Percentiles rank a stretch among this genome's conserved stretches.
Conservation (phyloP, 2,113 vertebrate genomes). For the Sminthopsis crassicaudata region DNA sequence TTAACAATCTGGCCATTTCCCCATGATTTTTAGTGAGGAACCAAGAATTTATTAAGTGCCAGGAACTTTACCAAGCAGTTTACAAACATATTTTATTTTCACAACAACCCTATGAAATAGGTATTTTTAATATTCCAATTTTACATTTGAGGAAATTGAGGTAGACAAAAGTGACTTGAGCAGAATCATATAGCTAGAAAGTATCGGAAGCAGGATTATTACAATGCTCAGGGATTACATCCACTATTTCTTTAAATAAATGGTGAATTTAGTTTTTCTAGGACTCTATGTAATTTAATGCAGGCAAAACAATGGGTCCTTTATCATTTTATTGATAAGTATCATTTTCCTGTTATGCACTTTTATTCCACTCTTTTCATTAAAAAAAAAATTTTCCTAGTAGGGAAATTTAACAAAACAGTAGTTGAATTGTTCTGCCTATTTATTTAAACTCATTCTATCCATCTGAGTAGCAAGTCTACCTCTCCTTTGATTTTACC, state of each 20-base stretch:
- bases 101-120: neutral
- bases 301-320: neutral
- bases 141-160: neutral
- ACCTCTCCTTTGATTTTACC: neutral
- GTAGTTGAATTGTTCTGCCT: neutral
- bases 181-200: neutral
- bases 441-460: neutral
- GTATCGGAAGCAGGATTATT: neutral
- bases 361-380: neutral
- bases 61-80: neutral
- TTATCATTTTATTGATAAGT: neutral
- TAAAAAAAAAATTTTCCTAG: neutral
- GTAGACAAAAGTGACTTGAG: neutral
- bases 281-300: neutral
- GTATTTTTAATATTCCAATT: neutral
- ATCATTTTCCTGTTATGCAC: neutral
- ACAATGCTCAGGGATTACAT: neutral
- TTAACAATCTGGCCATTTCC: neutral
- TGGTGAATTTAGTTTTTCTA: neutral
- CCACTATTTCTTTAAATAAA: neutral
- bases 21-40: no score
- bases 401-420: neutral
- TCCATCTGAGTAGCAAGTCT: neutral
- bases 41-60: no score
- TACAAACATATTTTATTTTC: neutral